phyloP scores from a whole-genome alignment of 2,797 vertebrate genomes.

The Poecilia velifera region DNA sequence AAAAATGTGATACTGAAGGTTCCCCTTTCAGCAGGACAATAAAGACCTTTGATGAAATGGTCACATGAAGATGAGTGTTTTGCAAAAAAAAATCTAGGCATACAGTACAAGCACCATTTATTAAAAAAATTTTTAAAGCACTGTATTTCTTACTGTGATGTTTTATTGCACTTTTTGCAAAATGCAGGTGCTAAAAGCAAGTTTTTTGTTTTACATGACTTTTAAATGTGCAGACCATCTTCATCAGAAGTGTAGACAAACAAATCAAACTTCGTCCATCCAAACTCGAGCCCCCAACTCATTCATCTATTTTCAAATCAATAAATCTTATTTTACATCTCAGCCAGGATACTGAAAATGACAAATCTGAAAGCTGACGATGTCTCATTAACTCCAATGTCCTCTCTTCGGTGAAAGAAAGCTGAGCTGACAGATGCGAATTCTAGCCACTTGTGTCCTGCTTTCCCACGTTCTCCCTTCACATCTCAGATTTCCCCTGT shows the following conservation, averaged over 20 bases:
- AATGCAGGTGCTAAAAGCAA: not conserved
- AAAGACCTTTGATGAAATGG: not conserved
- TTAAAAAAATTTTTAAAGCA: not conserved
- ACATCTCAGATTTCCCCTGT: conserved; percentile 10
- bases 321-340: conserved; percentile 14
- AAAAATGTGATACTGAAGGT: not conserved
- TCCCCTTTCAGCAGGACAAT: not conserved
- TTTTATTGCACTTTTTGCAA: not conserved
- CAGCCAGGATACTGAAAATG: conserved; percentile 40
- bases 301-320: conserved; percentile 27
- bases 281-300: not conserved
- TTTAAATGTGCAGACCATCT: not conserved
- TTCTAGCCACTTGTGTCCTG: conserved; percentile 24
- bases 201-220: not conserved
- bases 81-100: not conserved
- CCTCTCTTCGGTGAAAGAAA: conserved; percentile 27
- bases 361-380: conserved; percentile 45
- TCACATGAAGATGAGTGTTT: not conserved
- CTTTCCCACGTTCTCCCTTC: conserved; percentile 16
- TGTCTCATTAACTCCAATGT: conserved; percentile 48
- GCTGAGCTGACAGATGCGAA: conserved; percentile 4
- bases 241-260: not conserved
- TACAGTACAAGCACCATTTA: too few species aligned
- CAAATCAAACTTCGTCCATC: not conserved
- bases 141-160: not conserved